A percentile compares a stretch with the other conserved stretches of the same genome.
Conservation (phyloP, 2,888 invertebrate species). For the Harpalus rufipes region DNA sequence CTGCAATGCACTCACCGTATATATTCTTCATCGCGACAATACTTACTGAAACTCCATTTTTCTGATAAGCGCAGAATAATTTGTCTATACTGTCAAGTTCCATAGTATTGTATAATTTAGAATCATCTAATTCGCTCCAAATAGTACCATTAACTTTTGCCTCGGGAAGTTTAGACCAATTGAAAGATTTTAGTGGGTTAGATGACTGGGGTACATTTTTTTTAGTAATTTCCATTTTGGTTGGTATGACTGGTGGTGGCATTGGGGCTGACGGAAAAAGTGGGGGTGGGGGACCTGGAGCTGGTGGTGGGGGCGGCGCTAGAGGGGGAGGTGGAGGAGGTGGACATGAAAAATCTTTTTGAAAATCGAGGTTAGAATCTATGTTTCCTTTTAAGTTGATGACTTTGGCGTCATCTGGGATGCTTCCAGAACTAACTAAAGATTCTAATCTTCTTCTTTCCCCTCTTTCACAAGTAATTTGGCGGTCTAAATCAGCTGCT, state of each 20-base stretch:
- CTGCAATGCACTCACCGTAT: too few species aligned
- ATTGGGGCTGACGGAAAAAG: slow-evolving; percentile 81
- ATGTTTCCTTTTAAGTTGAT: slow-evolving; percentile 76
- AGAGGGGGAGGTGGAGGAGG: slow-evolving; percentile 76
- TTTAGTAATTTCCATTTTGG: slow-evolving; percentile 81
- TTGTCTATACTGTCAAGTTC: slow-evolving; percentile 95
- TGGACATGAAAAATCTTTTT: slow-evolving; percentile 68
- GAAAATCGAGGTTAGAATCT: slow-evolving; percentile 71
- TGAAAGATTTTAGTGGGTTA: slow-evolving; percentile 96
- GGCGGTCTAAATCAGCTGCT: slow-evolving; percentile 78
- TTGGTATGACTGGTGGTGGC: slow-evolving; percentile 80
- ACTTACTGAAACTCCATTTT: slow-evolving; percentile 89
- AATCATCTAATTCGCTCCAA: slow-evolving; percentile 96
- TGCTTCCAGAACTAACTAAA: slow-evolving; percentile 92
- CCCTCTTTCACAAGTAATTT: slow-evolving; percentile 87
- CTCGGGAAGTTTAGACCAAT: slow-evolving; percentile 97
- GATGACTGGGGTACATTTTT: slow-evolving; percentile 96
- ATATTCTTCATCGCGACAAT: neutral
- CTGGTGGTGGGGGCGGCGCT: slow-evolving; percentile 81
- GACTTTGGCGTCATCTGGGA: slow-evolving; percentile 96
- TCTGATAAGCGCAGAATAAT: slow-evolving; percentile 96
- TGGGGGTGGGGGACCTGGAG: slow-evolving; percentile 81
- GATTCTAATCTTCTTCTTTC: slow-evolving; percentile 91
- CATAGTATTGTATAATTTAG: slow-evolving; percentile 93
- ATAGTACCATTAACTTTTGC: slow-evolving; percentile 94